These are phyloP conservation scores for Gortyna flavago DNA, from an alignment of 2,888 invertebrate species.

Conservation along the genomic window DNA sequence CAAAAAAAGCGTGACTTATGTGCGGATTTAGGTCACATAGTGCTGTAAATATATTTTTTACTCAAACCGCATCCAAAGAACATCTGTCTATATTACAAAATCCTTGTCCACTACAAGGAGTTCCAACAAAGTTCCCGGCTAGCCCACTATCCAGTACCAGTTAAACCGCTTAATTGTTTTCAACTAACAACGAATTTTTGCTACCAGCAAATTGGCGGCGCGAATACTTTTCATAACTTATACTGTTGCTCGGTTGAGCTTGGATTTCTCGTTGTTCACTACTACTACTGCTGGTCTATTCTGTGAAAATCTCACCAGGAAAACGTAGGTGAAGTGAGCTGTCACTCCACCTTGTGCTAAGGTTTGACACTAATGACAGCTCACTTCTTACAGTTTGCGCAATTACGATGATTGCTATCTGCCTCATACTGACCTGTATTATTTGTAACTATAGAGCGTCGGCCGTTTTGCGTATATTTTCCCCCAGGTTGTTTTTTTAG, in stretches of 20 bases:
- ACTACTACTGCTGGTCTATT: background rate
- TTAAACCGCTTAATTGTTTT: slow-evolving; percentile 78
- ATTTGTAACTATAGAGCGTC: background rate
- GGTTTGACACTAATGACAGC: too few relatives aligned
- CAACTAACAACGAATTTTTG: slow-evolving; percentile 70
- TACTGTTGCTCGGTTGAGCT: slow-evolving; percentile 40
- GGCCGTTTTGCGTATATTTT: background rate
- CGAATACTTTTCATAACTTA: slow-evolving; percentile 60
- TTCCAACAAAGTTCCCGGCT: slow-evolving; percentile 68
- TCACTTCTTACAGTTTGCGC: too few relatives aligned
- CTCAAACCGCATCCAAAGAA: slow-evolving; percentile 41
- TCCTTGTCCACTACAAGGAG: slow-evolving; percentile 64
- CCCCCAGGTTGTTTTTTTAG: background rate
- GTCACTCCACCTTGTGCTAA: too few relatives aligned
- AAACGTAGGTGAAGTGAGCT: too few relatives aligned
- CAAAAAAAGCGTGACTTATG: too few relatives aligned
- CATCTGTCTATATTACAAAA: slow-evolving; percentile 17
- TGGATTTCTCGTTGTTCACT: slow-evolving; percentile 41
- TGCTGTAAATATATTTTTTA: background rate
- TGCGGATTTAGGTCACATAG: too few relatives aligned
- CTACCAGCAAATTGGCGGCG: slow-evolving; percentile 62
- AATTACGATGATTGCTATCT: background rate
- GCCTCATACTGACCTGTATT: background rate
- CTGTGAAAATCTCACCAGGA: background rate
- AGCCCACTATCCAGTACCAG: slow-evolving; percentile 68